Conservation (phyloP, 2,797 vertebrate genomes). For the Gymnodraco acuticeps region DNA sequence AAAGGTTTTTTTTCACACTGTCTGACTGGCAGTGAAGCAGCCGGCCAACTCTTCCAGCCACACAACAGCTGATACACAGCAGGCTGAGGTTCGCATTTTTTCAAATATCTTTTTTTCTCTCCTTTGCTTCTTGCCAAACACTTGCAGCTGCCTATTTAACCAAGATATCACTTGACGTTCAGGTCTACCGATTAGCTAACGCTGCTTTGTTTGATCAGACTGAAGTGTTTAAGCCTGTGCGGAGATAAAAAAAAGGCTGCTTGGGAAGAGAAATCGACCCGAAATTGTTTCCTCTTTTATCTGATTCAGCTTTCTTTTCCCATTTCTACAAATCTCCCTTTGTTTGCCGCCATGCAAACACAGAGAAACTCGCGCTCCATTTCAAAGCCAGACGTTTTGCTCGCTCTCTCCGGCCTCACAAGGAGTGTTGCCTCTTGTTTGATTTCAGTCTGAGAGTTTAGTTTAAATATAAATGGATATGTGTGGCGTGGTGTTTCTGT, state of each 20-base stretch:
- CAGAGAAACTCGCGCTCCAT: constrained; percentile 3
- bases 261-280: constrained; percentile 24
- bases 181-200: constrained; percentile 49
- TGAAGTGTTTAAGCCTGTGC: constrained; percentile 23
- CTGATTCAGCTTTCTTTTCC: constrained; percentile 8
- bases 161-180: constrained; percentile 54
- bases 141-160: constrained; percentile 59
- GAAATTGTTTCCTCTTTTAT: constrained; percentile 29
- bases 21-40: constrained; percentile 59
- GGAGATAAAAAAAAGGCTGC: constrained; percentile 34
- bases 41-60: constrained; percentile 40
- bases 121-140: constrained; percentile 30
- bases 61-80: constrained; percentile 52
- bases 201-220: constrained; percentile 60
- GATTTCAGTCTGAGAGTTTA: constrained; percentile 51
- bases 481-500: constrained; percentile 31
- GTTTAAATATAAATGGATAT: constrained; percentile 65
- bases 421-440: constrained; percentile 23
- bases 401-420: constrained; percentile 13
- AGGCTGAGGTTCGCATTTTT: constrained; percentile 17
- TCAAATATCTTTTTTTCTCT: not conserved
- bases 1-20: constrained; percentile 48
- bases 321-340: constrained; percentile 6
- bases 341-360: constrained; percentile 13
- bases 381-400: constrained; percentile 12